Base-by-base conservation (phyloP, 1,140 invertebrate genomes). In the Lepidurus arcticus region DNA sequence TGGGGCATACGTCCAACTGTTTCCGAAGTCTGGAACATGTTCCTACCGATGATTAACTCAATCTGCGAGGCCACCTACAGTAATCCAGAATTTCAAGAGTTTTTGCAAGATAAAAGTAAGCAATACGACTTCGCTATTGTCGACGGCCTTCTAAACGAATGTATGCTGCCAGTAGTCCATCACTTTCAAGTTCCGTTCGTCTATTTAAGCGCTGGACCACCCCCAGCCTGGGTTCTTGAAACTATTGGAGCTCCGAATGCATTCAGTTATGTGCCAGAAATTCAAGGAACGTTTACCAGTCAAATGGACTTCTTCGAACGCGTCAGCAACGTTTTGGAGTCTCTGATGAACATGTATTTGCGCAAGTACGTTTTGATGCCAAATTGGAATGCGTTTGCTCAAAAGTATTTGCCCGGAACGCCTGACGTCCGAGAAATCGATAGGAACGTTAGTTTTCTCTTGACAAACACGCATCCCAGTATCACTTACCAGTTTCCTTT, bases 101-200 rank as follows among this genome's bases (percentile, higher is more conserved):
- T 34, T 34, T 4, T 34, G 34, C 34, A 34, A 34, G 34, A 34
- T 34, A 34, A 34, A 34, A 42, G 74, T 7, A 47, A 73, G 44
- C 34, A 78, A 24, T 83, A 82, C 47, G 84, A 85, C 79, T 73
- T 85, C 0, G 80, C 84, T 5, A 79, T 85, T 13, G 74, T 83
- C n/a, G 82, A 83, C 9, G 80, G 80, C 7, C 82, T 84, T 78
- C 81, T 82, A 80, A 82, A 82, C 74, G 83, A 84, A 74, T 83
- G 82, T 47, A 77, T 82, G 10, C 76, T 82, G 53, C 80, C 80
- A 2, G 65, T 83, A 10, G 80, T 81, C 1, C 80, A 81, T 34
- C 87, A 89, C 80, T 86, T 90, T 26, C 84, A 88, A 77, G 88
- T 88, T 5, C 91, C 91, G 0, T 86, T 90, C 7, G 88, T 93